Base-by-base conservation (phyloP, 2,797 vertebrate genomes). In the Lepilemur septentrionalis region DNA sequence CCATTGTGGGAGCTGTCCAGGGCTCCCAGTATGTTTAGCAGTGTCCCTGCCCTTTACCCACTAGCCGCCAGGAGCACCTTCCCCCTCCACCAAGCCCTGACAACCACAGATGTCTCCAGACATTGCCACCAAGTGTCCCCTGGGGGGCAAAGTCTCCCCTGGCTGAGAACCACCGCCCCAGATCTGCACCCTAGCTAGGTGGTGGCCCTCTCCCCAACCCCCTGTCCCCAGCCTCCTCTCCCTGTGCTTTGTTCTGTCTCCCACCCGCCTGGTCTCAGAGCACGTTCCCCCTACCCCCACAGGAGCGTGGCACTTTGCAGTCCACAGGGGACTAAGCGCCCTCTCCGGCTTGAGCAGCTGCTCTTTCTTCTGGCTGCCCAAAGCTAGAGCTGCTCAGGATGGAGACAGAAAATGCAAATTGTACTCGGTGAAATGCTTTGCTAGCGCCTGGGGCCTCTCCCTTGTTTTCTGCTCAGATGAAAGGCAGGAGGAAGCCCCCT, bases 381-480 rank as follows among this genome's bases (percentile, higher is more conserved):
- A 92, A 96, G 82, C 73, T 61, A 73, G 35, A 20, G 22, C 20
- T 5, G 2, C 69, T 81, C 79, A 65, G 41, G 63, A 65, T 5
- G 69, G 63, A 96, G 82, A 70, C 3, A 13, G 72, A 72, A 76
- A 38, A 63, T 43, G 41, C 86, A 80, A 75, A 95, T 35, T 86
- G 93, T 43, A 84, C 20, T 7, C 25, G 1, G 55, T 1, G 9
- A 87, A 94, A 38, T 38, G 85, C 55, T 92, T 84, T 73, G 70
- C 30, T 32, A 46, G 69, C 0, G 2, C 89, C 91, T 82, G 72
- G 38, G 94, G 81, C 84, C 72, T 46, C 75, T 81, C 72, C 76
- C 80, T 92, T 55, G 32, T 73, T 85, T 90, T 88, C 73, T 88
- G 78, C 92, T 93, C 46, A 83, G n/a, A 91, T 65, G 70, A 93